Base-by-base conservation (phyloP, 1,140 invertebrate genomes). In the Brachionus koreanus region DNA sequence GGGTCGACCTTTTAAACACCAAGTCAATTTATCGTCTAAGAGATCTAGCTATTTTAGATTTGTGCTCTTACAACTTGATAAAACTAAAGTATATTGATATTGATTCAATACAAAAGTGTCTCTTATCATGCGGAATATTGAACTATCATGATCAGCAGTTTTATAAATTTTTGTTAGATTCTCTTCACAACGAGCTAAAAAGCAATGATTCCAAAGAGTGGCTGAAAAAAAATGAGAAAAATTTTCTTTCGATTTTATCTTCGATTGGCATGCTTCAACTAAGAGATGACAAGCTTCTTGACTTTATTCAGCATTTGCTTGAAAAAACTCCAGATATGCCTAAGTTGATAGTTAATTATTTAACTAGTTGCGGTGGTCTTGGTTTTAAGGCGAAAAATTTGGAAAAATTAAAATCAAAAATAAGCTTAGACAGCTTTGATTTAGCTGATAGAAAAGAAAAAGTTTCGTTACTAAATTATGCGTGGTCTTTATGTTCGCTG, bases 71-170 rank as follows among this genome's bases (percentile, higher is more conserved):
- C 13, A 79, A 79, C 42, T 65, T 79, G 13, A 79, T 61, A 5
- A 79, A 79, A 35, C 19, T 19, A 23, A 65, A 79, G 42, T 10
- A 37, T 19, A 19, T 79, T 25, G 61, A 39, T 65, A 5, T 79
- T 16, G 76, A 79, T 33, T 61, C 61, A 12, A 79, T 79, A 16
- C 76, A 79, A 79, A 79, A 79, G 23, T 79, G 76, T 29, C 39
- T 79, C 4, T 43, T 79, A 19, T 79, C 76, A 1, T 79, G 76
- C n/a, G 76, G 76, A 7, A 37, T 79, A 35, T n/a, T 79, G 19
- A 61, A 25, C 39, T 79, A 61, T 43, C 49, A 65, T 35, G 49
- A 79, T 37, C 16, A 57, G 12, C 76, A 57, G 25, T 79, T 79
- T 37, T 65, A 61, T 25, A 79, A 63, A 65, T 79, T 61, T 79